Evolutionary conservation across 2,888 invertebrate species (phyloP), one percentile per base, ranked within the genome.

Genomic region (Drosophila longiperda): DNA sequence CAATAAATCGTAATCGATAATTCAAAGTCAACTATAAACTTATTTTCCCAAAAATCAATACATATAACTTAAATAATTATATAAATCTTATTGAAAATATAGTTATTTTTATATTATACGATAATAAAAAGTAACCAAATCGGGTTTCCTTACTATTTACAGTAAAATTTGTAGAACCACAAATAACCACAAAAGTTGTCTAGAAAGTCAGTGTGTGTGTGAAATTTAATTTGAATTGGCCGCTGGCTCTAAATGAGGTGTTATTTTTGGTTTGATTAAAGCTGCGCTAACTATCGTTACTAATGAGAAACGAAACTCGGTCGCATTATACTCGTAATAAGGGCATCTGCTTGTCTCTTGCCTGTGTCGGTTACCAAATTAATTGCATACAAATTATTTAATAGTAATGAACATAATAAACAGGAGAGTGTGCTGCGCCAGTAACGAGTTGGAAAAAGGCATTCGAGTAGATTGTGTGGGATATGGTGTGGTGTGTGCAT

Each of bases 371-470:
- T 80, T 77, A 75, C 74, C 83, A 88, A 87, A 90, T 87, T 90
- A 87, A 87, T 87, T 87, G 90, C 87, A 87, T 90, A 87, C 90
- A 87, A 87, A 87, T 87, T 87, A 90, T 87, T 87, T 90, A 87
- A 87, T 90, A 87, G 87, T 89, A 87, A 90, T 87, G 87, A 85
- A 87, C 85, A 85, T 85, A 87, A 89, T 90, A 87, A 84, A 87
- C 75, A 79, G 83, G 73, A 71, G 73, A 63, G 69, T 71, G 73
- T 17, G 38, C 53, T 6, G 45, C 50, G 60, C 29, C 62, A 57
- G 67, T 57, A 66, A 65, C 65, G 60, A 65, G 49, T 55, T 58
- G 45, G 40, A 23, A 72, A 55, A 38, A 45, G 20, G 36, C 20
- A 26, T 32, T 12, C 5, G 40, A 17, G 33, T 9, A 2, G 45